Evolutionary conservation across 2,113 vertebrate species (phyloP).

Genomic region (Etia nguti): DNA sequence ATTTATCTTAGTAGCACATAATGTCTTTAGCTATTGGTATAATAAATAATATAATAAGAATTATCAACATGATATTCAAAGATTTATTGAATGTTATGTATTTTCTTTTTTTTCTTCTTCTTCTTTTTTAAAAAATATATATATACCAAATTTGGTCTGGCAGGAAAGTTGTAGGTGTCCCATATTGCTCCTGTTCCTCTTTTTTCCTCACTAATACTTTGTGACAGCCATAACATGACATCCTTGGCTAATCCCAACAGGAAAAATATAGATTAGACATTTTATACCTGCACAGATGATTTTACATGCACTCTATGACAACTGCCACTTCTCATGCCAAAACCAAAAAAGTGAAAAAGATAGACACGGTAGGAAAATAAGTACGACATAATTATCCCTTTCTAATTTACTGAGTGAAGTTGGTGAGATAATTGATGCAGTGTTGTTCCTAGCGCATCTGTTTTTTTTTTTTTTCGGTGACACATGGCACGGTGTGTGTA

Average conservation of each 20-base stretch:
- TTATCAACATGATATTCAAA: background rate
- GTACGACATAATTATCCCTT: conserved; percentile 43
- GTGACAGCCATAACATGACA: conserved; percentile 63
- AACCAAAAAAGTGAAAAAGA: conserved; percentile 31
- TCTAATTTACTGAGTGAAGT: conserved; percentile 49
- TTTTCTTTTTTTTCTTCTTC: background rate
- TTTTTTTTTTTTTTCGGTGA: background rate
- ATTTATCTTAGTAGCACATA: background rate
- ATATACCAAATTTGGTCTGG: background rate
- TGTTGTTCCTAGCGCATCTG: conserved; percentile 47
- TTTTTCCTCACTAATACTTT: conserved; percentile 47
- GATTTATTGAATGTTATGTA: background rate
- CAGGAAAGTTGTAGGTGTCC: conserved; percentile 20
- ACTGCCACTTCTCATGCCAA: conserved; percentile 46
- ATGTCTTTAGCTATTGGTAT: background rate
- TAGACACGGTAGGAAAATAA: conserved; percentile 31
- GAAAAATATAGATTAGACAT: conserved; percentile 64
- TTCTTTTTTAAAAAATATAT: background rate
- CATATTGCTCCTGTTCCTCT: conserved; percentile 29
- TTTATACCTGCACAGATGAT: conserved; percentile 66
- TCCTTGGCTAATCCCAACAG: conserved; percentile 61
- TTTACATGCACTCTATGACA: conserved; percentile 58
- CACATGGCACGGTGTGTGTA: background rate
- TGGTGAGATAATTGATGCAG: conserved; percentile 52
- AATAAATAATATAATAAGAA: conserved; percentile 1